Evolutionary conservation across 2,888 invertebrate species (phyloP), one percentile per base, ranked within the genome.

Genomic region (Tetrapedia diversipes): DNA sequence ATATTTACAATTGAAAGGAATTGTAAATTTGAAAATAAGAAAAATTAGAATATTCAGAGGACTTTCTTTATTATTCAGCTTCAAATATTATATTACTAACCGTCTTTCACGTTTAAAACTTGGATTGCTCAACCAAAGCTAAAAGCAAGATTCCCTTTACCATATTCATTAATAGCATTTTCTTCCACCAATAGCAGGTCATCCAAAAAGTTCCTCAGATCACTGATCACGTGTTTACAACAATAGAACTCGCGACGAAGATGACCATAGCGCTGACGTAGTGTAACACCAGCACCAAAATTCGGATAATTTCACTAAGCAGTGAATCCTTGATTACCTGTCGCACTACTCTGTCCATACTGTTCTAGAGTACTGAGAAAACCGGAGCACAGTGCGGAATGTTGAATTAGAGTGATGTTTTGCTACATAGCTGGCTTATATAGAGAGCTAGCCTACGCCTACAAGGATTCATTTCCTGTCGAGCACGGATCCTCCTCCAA

Each of bases 361-460:
- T 80, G 39, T 39, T 11, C 16, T 39, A 41, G 39, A 47, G 29
- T 59, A 65, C 56, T 54, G 32, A 45, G 67, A 66, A 49, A 75
- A 66, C 53, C 60, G 59, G 74, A 77, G 76, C 82, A 69, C 85
- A 45, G 75, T 71, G 80, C 81, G 73, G 73, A 86, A 86, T 80
- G 83, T 74, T 82, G 86, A 85, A 89, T 87, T 88, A 86, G 86
- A 85, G 79, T 81, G 85, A 85, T 82, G 82, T 82, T 85, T 80
- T 80, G 74, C 81, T 72, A 78, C 76, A 79, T 83, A 74, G 56
- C 77, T 78, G 72, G 74, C 83, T 87, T 89, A 89, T 89, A 89
- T 89, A 89, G 87, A 82, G 79, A 84, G 80, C 70, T 53, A 47
- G 19, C 4, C 68, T 75, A 78, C 82, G 75, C 82, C 82, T 81